Conservation (phyloP, 2,888 invertebrate genomes). For the Pogonocherus hispidulus region DNA sequence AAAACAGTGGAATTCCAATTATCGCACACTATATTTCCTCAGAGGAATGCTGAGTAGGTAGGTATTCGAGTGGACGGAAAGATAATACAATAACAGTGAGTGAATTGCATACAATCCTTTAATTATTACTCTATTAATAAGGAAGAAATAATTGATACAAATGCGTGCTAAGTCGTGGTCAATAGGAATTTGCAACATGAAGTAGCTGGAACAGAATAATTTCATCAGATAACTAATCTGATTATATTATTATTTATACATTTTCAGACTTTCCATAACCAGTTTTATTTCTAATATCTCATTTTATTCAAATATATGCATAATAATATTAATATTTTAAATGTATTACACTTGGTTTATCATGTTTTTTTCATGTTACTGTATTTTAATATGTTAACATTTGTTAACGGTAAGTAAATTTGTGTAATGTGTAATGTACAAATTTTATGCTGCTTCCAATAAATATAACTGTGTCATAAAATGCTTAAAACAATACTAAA, state of each 20-base stretch:
- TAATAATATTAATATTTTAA: too few species aligned
- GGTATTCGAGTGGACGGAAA: neutral
- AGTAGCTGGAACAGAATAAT: constrained; percentile 26
- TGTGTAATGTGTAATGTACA: too few species aligned
- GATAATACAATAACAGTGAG: neutral
- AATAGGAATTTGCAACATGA: constrained; percentile 22
- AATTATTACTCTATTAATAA: constrained; percentile 22
- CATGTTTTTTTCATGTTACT: too few species aligned
- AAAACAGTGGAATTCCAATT: neutral
- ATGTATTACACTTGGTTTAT: too few species aligned
- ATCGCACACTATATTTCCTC: neutral
- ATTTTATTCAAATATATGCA: neutral
- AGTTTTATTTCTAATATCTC: neutral
- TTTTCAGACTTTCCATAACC: neutral
- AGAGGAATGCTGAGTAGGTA: neutral
- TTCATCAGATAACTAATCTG: too few species aligned
- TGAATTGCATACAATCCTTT: neutral
- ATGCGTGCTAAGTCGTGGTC: neutral
- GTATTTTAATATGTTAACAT: too few species aligned
- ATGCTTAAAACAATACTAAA: too few species aligned
- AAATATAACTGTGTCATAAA: too few species aligned
- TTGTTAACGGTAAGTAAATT: too few species aligned
- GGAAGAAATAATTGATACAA: constrained; percentile 18
- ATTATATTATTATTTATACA: constrained; percentile 14
- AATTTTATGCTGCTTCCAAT: too few species aligned